Base-by-base conservation (phyloP, 2,113 vertebrate genomes). In the Ochotona curzoniae region DNA sequence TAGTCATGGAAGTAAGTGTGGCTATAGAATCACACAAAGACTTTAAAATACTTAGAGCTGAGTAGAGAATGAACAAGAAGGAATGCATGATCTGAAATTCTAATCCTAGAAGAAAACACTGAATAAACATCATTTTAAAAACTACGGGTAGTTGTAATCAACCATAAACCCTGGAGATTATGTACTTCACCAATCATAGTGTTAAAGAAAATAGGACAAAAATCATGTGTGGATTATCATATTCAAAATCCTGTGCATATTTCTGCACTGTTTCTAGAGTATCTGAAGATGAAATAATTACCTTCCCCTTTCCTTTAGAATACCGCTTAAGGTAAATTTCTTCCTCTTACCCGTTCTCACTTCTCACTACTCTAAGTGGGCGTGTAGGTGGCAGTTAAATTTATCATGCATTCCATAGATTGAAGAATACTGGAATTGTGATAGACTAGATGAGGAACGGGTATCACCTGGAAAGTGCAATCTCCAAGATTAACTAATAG, bases 351-450 rank as follows among this genome's bases (percentile, higher is more conserved):
- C 69, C 30, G 83, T 93, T 90, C 71, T 80, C 76, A 83, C 93
- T 66, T 93, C 66, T 94, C 89, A 83, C 89, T 96, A 84, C 89
- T 95, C 79, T 93, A 89, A 96, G 94, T 69, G 81, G 69, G n/a
- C 75, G 11, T 63, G 84, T 90, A 91, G 94, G 96, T 32, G 60
- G 94, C 60, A 89, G 84, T 93, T 95, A 95, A 95, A 91, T 93
- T 78, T 91, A 93, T 89, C 79, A 10, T 61, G 83, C 25, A 64
- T 78, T 81, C 93, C 87, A 87, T 91, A 95, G 94, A 80, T 85
- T 71, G 35, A 82, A 91, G 87, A 89, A 84, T 47, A n/a, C 63
- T 84, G 70, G 73, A 94, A 90, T 84, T 66, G 66, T 85, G 87
- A 92, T 60, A 93, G 63, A 78, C 15, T 78, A n/a, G 76, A 89